Evolutionary conservation across 2,797 vertebrate genomes (phyloP), one percentile per base, ranked within the genome.

Genomic region (Ambastaia sidthimunki): DNA sequence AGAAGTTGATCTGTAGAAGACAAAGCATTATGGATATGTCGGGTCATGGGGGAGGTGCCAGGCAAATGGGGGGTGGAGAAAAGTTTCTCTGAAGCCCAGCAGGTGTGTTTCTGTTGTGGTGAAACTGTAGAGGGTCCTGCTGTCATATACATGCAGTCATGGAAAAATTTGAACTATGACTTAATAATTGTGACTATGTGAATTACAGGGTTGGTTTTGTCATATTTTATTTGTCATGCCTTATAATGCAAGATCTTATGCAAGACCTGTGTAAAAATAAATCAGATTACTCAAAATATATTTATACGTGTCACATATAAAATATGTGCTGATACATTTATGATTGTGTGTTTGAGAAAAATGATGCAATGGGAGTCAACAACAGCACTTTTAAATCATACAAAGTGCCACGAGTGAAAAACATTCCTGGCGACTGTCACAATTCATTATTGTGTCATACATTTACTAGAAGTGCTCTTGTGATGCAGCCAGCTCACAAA

Each of bases 51-150:
- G 13, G 55, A 63, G 25, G 76, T 54, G 21, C n/a, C 63, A 52
- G 50, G 48, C 52, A 50, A 9, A 37, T 23, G 85, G 73, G 54
- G 63, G 34, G 48, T 41, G 48, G 80, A 54, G 13, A 68, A 74
- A 84, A 84, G 81, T 72, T 57, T 80, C 73, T 25, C 69, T 80
- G 76, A 82, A 76, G 28, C 71, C 70, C 73, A 84, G 84, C 84
- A 86, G 84, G 84, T 84, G 84, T 74, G 65, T 74, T 80, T 71
- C 74, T 83, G 80, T 86, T 84, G 82, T 81, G 72, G 34, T 75
- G 71, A 84, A 67, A 76, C 76, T 57, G n/a, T 34, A 82, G 84
- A 84, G 80, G 71, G 47, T 48, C 74, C 55, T 74, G 76, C 80
- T 77, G 48, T 70, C 71, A 80, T 48, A 66, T 34, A 66, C 31